Evolutionary conservation across 2,113 vertebrate genomes (phyloP), one percentile per base, ranked within the genome.

Genomic region (Hystrix cristata): DNA sequence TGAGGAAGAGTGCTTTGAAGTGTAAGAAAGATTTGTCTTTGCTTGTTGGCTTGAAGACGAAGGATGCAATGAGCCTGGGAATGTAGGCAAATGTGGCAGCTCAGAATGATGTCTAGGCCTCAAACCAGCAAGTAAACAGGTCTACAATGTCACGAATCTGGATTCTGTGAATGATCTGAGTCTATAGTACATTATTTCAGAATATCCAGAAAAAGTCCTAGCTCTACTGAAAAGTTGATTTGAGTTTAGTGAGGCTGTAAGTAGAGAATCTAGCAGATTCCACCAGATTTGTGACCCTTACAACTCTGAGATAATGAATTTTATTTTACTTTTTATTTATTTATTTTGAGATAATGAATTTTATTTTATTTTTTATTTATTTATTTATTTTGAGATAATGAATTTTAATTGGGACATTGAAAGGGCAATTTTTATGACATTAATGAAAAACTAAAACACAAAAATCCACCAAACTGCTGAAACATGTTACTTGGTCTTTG

Each of bases 61-160:
- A 57, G 2, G 5, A 59, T 3, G 5, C 29, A 6, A 5, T 7
- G 3, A 48, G 9, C 31, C 7, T 34, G 13, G 27, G 3, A 65
- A 67, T 29, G 0, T 18, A 72, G 23, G 5, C 27, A 71, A 13
- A 11, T 34, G 25, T 31, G 46, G 21, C 1, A 87, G 4, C 16
- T 84, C 38, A 38, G 23, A 78, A 43, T 46, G 18, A 60, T 1
- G 1, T 4, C 1, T 6, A 23, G 5, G 1, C 18, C 11, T 71
- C n/a, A 79, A 67, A 55, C 7, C 31, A 92, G 19, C 15, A 71
- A 46, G 18, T 8, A 21, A 84, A 7, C 38, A 64, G 31, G 31
- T 7, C n/a, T 65, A 8, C 8, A 74, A 11, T 4, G 69, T 1
- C 2, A 11, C 27, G 11, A 38, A 59, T n/a, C 27, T 67, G 15